Evolutionary conservation across 2,888 invertebrate genomes (phyloP), one percentile per base, ranked within the genome.

Genomic region (Syrista parreyssii): DNA sequence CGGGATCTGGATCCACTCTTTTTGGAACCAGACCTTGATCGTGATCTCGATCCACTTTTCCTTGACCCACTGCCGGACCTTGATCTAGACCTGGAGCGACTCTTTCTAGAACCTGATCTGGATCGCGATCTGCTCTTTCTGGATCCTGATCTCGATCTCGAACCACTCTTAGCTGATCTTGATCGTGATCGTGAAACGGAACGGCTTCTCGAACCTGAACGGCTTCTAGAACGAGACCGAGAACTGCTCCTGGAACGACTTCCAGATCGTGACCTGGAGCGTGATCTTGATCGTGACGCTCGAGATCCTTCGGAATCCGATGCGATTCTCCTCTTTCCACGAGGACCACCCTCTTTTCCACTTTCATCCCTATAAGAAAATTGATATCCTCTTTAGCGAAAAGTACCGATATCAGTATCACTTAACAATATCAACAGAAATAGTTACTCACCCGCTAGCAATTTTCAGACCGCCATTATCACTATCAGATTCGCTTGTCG

Each of bases 401-500:
- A 68, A 73, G 32, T 23, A 31, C 23, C 2, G 12, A 15, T 79
- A 76, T 76, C 86, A 80, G 83, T 85, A 30, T 84, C 87, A 55
- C 86, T 86, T 68, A 84, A 84, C 84, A 87, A 85, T 85, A 85
- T 30, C 77, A 85, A 80, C 82, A 85, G 32, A 15, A 36, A 75
- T 72, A 78, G 92, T 92, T 80, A 92, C 92, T 88, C 92, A 93
- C 84, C 93, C 93, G 85, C 94, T 93, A 1, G 92, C 93, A 82
- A 94, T 93, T 88, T 94, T 94, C 78, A 93, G 92, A 75, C 90
- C 92, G 76, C 92, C 92, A 77, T 95, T 95, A 82, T 96, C 96
- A 83, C 94, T 95, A 76, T 94, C 94, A 0, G 96, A 96, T 88
- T 97, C 97, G 80, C 96, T 96, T 0, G 98, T 98, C 0, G 98